These are phyloP conservation scores for Lepus americanus DNA, from an alignment of 2,113 vertebrate genomes.

Conservation along the genomic window DNA sequence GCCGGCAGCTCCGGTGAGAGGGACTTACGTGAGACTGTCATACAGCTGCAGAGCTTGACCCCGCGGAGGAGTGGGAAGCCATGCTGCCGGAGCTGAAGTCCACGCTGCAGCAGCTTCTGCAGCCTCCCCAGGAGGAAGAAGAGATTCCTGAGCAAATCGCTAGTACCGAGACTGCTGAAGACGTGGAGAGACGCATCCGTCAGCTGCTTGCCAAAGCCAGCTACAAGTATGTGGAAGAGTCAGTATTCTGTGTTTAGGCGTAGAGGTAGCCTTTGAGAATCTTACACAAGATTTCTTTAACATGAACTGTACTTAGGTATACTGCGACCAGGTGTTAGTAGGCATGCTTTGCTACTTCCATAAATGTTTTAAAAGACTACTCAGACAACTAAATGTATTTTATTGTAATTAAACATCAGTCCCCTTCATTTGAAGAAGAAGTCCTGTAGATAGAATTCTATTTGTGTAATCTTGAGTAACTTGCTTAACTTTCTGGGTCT, in stretches of 20 bases:
- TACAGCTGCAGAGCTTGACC: slow-evolving; percentile 88
- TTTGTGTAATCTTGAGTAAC: not conserved
- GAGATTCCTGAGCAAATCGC: slow-evolving; percentile 77
- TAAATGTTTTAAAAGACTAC: not conserved
- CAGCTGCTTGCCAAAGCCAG: slow-evolving; percentile 92
- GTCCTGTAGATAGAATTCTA: not conserved
- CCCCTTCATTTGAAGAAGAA: not conserved
- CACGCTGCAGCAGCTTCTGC: slow-evolving; percentile 88
- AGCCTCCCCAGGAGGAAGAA: slow-evolving; percentile 80
- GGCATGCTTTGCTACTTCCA: not conserved
- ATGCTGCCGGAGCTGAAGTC: slow-evolving; percentile 95
- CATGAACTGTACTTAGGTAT: not conserved
- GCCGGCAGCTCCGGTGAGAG: not conserved
- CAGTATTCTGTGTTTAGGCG: not conserved
- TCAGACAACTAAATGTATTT: not conserved
- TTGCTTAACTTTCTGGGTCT: not conserved
- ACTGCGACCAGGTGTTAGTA: not conserved
- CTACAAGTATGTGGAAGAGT: slow-evolving; percentile 91
- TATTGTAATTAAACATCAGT: not conserved
- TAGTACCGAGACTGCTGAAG: slow-evolving; percentile 84
- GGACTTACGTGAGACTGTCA: not conserved
- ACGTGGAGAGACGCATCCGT: slow-evolving; percentile 88
- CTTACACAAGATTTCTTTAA: not conserved
- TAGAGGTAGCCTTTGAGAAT: not conserved
- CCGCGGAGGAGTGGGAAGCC: slow-evolving; percentile 95